Conservation (phyloP, 2,113 vertebrate genomes). For the Calidris pygmaea region DNA sequence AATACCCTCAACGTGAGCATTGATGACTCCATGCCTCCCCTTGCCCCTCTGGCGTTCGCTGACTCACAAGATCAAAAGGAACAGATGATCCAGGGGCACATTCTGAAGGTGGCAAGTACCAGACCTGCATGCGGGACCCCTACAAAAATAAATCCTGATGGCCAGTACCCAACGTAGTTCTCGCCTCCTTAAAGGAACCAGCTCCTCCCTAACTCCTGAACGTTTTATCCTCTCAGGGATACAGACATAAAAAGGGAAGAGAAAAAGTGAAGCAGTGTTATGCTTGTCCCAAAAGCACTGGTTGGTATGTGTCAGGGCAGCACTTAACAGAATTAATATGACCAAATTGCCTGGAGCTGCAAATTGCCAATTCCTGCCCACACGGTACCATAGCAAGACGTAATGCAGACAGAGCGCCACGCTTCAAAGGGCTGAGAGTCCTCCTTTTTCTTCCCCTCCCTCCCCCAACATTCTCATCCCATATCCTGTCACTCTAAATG, state of each 20-base stretch:
- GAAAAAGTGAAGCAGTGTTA: not conserved
- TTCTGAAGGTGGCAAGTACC: not conserved
- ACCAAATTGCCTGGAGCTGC: not conserved
- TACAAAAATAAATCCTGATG: not conserved
- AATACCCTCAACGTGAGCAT: rapidly evolving
- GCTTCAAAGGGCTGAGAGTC: not conserved
- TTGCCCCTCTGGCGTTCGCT: not conserved
- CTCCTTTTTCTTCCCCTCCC: not conserved
- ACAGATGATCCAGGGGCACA: not conserved
- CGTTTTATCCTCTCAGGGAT: not conserved
- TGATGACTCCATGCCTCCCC: not conserved
- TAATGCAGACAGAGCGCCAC: not conserved
- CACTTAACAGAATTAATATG: not conserved
- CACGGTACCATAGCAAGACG: rapidly evolving
- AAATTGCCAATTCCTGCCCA: not conserved
- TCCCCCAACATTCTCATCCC: not conserved
- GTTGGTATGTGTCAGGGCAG: not conserved
- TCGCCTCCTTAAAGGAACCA: not conserved
- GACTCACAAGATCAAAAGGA: not conserved
- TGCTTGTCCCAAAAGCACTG: not conserved
- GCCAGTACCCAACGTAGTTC: not conserved
- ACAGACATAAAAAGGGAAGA: not conserved
- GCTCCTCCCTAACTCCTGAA: not conserved
- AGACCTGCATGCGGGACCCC: not conserved
- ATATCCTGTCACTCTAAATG: not conserved